Base-by-base conservation (phyloP, 1,140 invertebrate species). In the Brachionus koreanus region DNA sequence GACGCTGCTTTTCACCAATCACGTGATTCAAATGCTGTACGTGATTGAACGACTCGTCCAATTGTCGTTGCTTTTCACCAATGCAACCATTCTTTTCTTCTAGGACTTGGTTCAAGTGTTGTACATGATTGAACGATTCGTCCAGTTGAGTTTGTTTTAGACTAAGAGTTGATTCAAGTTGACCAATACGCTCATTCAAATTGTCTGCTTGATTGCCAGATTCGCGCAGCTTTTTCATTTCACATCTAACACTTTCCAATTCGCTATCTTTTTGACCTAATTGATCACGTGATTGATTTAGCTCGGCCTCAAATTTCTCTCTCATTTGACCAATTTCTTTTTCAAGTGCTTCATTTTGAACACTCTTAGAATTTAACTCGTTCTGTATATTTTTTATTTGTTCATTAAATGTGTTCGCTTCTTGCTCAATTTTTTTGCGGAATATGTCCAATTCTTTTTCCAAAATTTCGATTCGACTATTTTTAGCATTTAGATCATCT, bases 121-220 rank as follows among this genome's bases (percentile, higher is more conserved):
- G 65, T 19, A 69, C 65, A 42, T 69, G 65, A 3, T 6, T 19
- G 37, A 42, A 69, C 16, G 65, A 69, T 39, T 69, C 65, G 65
- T 69, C 65, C 16, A 69, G 19, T 69, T 69, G 65, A 16, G 29
- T 69, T 39, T 69, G 65, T 69, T 69, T 69, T 13, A 37, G 25
- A 16, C 12, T n/a, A 13, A 65, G 33, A 0, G 63, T 10, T 9
- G 63, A 35, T 35, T 65, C 63, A 1, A 65, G 33, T 65, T 65
- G 25, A 12, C 33, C 6, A 37, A 65, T 65, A 10, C 63, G 25
- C 12, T 65, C 25, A 65, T 65, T 33, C 33, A 65, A n/a, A 9
- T 65, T 25, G 5, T 65, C 25, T 9, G 25, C 33, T 33, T 65
- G 63, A 37, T 33, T 33, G 25, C 10, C 25, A 37, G 13, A 33